Conservation (phyloP, 2,113 vertebrate species). For the Cyprinodon tularosa region DNA sequence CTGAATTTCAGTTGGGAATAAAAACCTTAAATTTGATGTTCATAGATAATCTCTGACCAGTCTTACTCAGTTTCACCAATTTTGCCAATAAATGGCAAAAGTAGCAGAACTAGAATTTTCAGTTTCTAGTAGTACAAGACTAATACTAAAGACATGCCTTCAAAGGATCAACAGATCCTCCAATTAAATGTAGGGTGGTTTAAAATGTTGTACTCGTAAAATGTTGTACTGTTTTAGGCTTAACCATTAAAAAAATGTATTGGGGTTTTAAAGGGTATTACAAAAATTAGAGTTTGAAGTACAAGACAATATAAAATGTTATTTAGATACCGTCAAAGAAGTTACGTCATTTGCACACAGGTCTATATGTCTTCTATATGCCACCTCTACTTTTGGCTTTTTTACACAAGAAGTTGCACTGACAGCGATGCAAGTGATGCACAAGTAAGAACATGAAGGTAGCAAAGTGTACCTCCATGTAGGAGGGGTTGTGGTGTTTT, state of each 20-base stretch:
- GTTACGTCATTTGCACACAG: not conserved
- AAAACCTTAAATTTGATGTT: not conserved
- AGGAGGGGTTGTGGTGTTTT: constrained; percentile 67
- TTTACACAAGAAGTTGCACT: constrained; percentile 26
- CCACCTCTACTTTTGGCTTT: constrained; percentile 15
- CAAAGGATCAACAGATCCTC: not conserved
- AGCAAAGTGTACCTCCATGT: constrained; percentile 68
- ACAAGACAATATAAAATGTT: not conserved
- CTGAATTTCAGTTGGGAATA: not conserved
- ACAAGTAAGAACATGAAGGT: constrained; percentile 70
- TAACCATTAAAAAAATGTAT: not conserved
- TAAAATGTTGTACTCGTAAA: not conserved
- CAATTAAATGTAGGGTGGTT: not conserved
- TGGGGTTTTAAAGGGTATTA: not conserved
- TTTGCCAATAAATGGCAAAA: not conserved
- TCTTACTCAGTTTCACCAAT: not conserved
- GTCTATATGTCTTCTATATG: constrained; percentile 1
- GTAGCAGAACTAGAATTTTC: not conserved
- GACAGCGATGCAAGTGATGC: constrained; percentile 48
- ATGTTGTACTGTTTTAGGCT: not conserved
- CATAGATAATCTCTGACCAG: not conserved
- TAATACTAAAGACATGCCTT: not conserved
- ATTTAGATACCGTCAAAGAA: not conserved
- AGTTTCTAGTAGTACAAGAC: not conserved
- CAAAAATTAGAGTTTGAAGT: constrained; percentile 15